These are phyloP conservation scores for Tetramorium simillimum DNA, from an alignment of 1,140 invertebrate genomes.

Conservation along the genomic window DNA sequence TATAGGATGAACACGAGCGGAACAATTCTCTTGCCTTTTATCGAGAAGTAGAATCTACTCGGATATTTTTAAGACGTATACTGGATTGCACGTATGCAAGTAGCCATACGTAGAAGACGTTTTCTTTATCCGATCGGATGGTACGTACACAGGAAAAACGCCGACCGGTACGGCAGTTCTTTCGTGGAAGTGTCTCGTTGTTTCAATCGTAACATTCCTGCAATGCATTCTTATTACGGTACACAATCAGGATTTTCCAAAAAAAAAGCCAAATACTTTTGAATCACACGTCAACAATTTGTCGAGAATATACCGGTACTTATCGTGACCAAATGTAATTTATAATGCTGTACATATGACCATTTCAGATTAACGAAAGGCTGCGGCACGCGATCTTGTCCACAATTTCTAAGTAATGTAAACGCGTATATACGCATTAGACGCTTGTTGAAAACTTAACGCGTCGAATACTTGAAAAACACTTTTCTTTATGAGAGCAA, in stretches of 20 bases:
- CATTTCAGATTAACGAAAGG: slow-evolving; percentile 8
- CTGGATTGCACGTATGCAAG: slow-evolving; percentile 68
- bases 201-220: not conserved
- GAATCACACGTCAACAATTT: not conserved
- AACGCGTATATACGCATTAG: not conserved
- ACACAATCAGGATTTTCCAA: not conserved
- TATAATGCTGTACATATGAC: slow-evolving; percentile 11
- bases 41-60: slow-evolving; percentile 72
- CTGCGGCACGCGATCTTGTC: slow-evolving; percentile 6
- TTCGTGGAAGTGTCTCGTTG: not conserved
- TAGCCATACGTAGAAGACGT: slow-evolving; percentile 68
- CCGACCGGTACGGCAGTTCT: slow-evolving; percentile 28
- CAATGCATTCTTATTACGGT: not conserved
- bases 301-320: not conserved
- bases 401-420: not conserved
- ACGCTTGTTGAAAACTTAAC: not conserved
- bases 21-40: slow-evolving; percentile 76
- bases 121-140: slow-evolving; percentile 57
- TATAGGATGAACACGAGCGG: slow-evolving; percentile 73
- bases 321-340: slow-evolving; percentile 39
- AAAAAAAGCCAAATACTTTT: not conserved
- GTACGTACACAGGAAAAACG: slow-evolving; percentile 19
- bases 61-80: slow-evolving; percentile 74
- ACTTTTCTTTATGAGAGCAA: not conserved
- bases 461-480: not conserved